Conservation (phyloP, 2,797 vertebrate species). For the Bradypodion ventrale region DNA sequence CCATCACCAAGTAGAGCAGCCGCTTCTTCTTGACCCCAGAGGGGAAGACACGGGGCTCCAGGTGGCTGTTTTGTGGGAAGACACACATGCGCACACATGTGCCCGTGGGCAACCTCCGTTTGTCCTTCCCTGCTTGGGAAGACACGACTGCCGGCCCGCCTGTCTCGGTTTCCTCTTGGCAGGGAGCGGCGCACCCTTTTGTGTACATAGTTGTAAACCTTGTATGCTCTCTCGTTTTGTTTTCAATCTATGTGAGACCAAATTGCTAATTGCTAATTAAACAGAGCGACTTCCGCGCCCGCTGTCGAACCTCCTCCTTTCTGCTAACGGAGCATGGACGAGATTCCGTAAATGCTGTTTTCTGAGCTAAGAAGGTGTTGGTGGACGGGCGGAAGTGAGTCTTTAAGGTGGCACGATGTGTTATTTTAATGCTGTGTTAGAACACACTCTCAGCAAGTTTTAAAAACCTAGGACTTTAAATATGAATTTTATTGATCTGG, state of each 20-base stretch:
- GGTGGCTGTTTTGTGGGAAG: background rate
- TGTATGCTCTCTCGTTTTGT: no score
- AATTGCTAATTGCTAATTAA: background rate
- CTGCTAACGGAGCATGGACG: background rate
- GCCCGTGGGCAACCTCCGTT: no score
- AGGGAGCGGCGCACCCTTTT: background rate
- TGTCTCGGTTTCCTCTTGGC: no score
- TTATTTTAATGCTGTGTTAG: no score
- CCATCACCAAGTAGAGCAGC: conserved; percentile 70
- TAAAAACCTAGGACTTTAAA: no score
- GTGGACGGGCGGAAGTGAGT: no score
- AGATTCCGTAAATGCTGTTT: background rate
- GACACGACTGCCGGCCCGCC: no score
- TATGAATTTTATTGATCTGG: no score
- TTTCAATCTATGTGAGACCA: conserved; percentile 11
- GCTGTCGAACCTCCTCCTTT: background rate
- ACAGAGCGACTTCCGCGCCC: background rate
- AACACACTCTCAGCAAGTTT: no score
- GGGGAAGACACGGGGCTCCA: background rate
- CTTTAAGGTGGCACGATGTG: no score
- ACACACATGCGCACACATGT: no score
- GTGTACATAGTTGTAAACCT: background rate
- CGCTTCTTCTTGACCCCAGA: rapidly evolving
- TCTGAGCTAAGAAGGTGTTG: no score
- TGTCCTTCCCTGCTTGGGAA: rapidly evolving